A percentile compares a stretch with the other conserved stretches of the same genome.
These are phyloP conservation scores for Formica aserva DNA, from an alignment of 2,888 invertebrate species.

Conservation along the genomic window DNA sequence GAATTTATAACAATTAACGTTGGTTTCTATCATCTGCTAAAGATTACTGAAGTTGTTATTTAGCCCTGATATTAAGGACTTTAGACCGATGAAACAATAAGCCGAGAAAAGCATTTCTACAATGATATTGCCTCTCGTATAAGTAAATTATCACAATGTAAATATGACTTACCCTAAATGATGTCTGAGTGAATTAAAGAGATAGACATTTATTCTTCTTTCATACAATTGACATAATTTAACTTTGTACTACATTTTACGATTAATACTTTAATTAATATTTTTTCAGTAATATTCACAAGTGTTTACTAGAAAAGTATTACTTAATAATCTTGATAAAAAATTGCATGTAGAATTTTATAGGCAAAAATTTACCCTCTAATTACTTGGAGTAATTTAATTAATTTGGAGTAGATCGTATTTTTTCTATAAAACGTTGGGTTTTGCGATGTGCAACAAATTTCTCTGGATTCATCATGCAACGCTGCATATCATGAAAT, in stretches of 20 bases:
- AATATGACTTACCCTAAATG: background rate
- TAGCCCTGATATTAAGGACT: background rate
- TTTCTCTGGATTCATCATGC: background rate
- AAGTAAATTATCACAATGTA: slow-evolving; percentile 5
- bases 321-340: background rate
- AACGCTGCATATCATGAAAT: background rate
- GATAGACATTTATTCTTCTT: background rate
- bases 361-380: background rate
- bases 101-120: background rate
- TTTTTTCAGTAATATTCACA: background rate
- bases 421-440: background rate
- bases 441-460: background rate
- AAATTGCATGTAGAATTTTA: background rate
- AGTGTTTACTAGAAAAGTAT: background rate
- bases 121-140: background rate
- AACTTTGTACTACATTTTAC: background rate
- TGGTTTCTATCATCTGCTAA: background rate
- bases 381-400: background rate
- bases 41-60: background rate
- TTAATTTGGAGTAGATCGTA: background rate
- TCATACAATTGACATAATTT: background rate
- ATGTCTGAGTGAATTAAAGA: background rate
- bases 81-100: background rate
- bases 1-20: background rate
- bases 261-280: background rate